These are phyloP conservation scores for Oryctolagus cuniculus DNA, from an alignment of 2,113 vertebrate species.

Conservation along the genomic window DNA sequence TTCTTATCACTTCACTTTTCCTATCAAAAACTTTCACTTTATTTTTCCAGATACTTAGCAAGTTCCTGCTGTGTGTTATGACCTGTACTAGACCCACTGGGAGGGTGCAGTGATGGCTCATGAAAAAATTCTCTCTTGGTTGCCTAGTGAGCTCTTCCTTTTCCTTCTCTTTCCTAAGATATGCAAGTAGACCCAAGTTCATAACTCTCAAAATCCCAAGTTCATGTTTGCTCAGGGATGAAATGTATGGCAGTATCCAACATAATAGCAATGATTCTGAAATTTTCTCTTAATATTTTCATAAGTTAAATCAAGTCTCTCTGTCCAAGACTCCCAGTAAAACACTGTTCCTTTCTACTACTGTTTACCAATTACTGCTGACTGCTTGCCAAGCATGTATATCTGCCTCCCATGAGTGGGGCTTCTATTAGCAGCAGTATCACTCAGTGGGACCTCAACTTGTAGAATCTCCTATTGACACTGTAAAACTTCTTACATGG, in stretches of 20 bases:
- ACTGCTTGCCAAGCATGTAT: not conserved
- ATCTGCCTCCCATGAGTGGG: not conserved
- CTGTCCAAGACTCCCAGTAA: not conserved
- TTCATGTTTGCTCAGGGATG: constrained; percentile 3
- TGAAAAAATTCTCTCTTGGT: not conserved
- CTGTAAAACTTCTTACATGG: not conserved
- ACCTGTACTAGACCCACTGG: not conserved
- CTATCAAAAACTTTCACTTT: not conserved
- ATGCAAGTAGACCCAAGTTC: not conserved
- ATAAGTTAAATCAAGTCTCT: not conserved
- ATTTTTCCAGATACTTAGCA: not conserved
- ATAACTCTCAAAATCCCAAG: not conserved
- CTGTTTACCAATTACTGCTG: not conserved
- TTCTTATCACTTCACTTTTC: not conserved
- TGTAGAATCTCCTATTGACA: not conserved
- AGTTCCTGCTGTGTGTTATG: not conserved
- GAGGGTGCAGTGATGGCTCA: not conserved
- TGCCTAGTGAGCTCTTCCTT: not conserved
- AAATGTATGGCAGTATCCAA: not conserved
- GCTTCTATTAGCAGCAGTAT: not conserved
- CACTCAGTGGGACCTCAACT: not conserved
- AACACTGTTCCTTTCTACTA: not conserved
- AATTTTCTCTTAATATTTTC: not conserved
- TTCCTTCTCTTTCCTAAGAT: not conserved
- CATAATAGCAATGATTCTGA: not conserved